Evolutionary conservation across 2,888 invertebrate genomes (phyloP), one percentile per base, ranked within the genome.

Genomic region (Meiosimyza platycephala): DNA sequence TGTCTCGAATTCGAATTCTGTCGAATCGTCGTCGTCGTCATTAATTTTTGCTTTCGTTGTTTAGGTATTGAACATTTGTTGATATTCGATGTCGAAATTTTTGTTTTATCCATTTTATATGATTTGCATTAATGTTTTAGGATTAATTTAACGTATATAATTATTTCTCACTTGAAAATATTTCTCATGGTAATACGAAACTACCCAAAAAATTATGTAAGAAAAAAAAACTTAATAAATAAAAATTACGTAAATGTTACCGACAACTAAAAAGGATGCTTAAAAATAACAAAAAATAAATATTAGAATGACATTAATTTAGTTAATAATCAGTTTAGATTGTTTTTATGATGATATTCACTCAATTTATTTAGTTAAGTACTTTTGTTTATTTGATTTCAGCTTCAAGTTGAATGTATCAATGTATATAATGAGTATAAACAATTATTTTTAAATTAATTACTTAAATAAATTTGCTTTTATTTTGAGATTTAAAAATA

Each of bases 401-500:
- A 84, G 85, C 83, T 81, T 83, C 84, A 84, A 84, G 84, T 84
- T 84, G 83, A 78, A 81, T 80, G 81, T 78, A 76, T 70, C 77
- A 71, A 74, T 75, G 76, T 65, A 77, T 63, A 78, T 79, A 69
- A 69, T 69, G 69, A 69, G 62, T 69, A 60, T 62, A 69, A 69
- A 69, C 51, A 28, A 62, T 60, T 69, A 60, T 40, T 40, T 40
- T 40, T 40, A 9, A 40, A 69, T 60, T 60, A 69, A 60, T 60
- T 69, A 69, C 69, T 69, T 69, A 60, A 69, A 69, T 52, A 60
- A 69, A 16, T 52, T 51, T 13, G 52, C 52, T 28, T 69, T 60
- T n/a, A 28, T 57, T 50, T 69, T 52, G 1, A 6, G 48, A 12
- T 69, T 60, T 33, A 9, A 50, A 60, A 69, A 69, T 60, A 52